These are phyloP conservation scores for Typhlichthys subterraneus DNA, from an alignment of 2,797 vertebrate genomes.

Conservation along the genomic window DNA sequence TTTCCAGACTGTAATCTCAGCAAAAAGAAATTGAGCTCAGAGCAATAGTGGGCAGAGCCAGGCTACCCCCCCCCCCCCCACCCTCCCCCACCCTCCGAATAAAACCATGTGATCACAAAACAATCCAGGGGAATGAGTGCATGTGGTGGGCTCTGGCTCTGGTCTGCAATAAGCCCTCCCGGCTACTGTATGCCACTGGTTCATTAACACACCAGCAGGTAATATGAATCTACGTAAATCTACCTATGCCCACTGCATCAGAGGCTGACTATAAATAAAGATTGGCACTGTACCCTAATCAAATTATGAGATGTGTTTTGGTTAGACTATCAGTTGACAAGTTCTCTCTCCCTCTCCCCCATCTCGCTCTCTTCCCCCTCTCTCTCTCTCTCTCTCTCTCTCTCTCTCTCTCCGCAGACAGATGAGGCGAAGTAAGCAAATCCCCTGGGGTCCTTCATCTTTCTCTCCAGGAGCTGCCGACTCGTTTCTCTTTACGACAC, in stretches of 20 bases:
- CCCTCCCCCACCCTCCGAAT: slow-evolving; percentile 44
- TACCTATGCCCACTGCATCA: slow-evolving; percentile 64
- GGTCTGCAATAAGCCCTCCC: slow-evolving; percentile 72
- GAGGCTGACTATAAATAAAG: slow-evolving; percentile 80
- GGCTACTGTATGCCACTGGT: slow-evolving; percentile 28
- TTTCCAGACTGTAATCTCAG: no score
- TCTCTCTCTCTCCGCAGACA: slow-evolving; percentile 50
- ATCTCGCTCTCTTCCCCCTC: slow-evolving; percentile 2
- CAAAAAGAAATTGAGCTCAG: no score
- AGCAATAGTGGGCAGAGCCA: no score
- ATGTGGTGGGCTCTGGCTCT: slow-evolving; percentile 17
- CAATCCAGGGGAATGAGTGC: slow-evolving; percentile 65
- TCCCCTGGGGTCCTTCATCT: slow-evolving; percentile 80
- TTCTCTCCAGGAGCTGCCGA: slow-evolving; percentile 79
- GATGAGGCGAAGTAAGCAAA: slow-evolving; percentile 66
- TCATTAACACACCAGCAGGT: slow-evolving; percentile 58
- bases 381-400: slow-evolving; percentile 20
- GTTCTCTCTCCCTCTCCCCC: slow-evolving; percentile 42
- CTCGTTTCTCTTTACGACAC: slow-evolving; percentile 75
- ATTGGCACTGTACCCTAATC: slow-evolving; percentile 82
- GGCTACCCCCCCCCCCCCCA: slow-evolving; percentile 38
- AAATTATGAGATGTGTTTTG: slow-evolving; percentile 79
- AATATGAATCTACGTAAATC: slow-evolving; percentile 60
- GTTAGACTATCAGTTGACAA: slow-evolving; percentile 77
- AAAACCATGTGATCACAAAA: slow-evolving; percentile 62